A percentile compares a stretch with the other conserved stretches of the same genome.
phyloP scores from a whole-genome alignment of 1,140 invertebrate species.

The Macrocentrus cingulum region DNA sequence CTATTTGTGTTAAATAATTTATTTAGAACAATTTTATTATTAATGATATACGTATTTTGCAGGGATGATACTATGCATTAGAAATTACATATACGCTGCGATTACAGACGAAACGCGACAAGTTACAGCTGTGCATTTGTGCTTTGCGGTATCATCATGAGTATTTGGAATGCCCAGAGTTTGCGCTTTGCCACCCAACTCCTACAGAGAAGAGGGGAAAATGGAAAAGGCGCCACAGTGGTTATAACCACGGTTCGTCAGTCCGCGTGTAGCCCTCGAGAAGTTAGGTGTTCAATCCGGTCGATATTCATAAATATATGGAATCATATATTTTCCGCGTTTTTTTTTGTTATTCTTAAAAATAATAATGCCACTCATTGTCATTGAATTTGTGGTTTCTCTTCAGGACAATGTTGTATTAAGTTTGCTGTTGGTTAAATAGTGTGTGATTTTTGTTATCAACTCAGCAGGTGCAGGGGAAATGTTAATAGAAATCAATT shows the following conservation, averaged over 20 bases:
- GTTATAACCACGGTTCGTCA: constrained; percentile 35
- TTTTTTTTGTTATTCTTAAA: constrained; percentile 18
- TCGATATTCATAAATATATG: too few species aligned
- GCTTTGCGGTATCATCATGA: not conserved
- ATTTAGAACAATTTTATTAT: too few species aligned
- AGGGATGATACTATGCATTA: not conserved
- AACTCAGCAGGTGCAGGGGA: too few species aligned
- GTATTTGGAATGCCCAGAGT: constrained; percentile 34
- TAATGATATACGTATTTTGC: too few species aligned
- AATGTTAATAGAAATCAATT: too few species aligned
- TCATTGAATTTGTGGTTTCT: too few species aligned
- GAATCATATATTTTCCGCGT: constrained; percentile 5
- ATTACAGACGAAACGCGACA: not conserved
- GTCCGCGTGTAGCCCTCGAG: constrained; percentile 46
- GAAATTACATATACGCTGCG: not conserved
- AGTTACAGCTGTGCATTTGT: not conserved
- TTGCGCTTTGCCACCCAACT: constrained; percentile 25
- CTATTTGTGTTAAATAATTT: too few species aligned
- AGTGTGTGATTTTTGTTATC: too few species aligned
- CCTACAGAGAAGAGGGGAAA: constrained; percentile 19
- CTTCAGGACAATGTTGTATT: too few species aligned
- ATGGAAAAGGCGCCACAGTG: constrained; percentile 33
- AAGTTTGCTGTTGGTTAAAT: too few species aligned
- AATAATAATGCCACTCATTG: too few species aligned
- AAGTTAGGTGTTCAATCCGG: constrained; percentile 25